Evolutionary conservation across 1,140 invertebrate genomes (phyloP).

Genomic region (Drosophila rhopaloa): DNA sequence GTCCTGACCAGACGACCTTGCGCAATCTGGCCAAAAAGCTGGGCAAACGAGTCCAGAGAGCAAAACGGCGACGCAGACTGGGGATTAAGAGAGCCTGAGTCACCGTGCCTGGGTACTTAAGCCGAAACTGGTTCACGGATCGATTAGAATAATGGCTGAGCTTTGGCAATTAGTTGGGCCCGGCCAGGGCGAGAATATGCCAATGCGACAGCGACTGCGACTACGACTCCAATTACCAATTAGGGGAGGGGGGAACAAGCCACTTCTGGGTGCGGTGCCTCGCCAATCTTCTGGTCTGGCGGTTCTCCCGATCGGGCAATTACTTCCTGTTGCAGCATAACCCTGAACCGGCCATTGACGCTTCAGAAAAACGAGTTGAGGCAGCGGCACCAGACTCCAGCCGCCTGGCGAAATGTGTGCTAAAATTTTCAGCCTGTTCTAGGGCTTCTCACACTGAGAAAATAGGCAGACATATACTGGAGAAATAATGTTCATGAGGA

Average conservation of each 20-base stretch:
- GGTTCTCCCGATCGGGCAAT: constrained; percentile 33
- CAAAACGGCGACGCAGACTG: not conserved
- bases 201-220: constrained; percentile 2
- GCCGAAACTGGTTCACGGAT: constrained; percentile 71
- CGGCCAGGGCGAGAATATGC: constrained; percentile 32
- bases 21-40: constrained; percentile 64
- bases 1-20: constrained; percentile 81
- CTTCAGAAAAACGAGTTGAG: constrained; percentile 15
- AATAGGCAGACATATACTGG: not conserved
- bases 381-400: constrained; percentile 3
- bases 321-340: constrained; percentile 72
- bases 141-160: constrained; percentile 68
- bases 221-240: constrained; percentile 37
- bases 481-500: too few relatives aligned
- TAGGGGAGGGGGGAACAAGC: not conserved
- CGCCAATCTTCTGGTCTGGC: constrained; percentile 15
- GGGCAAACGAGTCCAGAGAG: constrained; percentile 50
- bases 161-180: constrained; percentile 47
- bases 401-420: constrained; percentile 12
- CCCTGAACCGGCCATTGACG: constrained; percentile 69
- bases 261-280: constrained; percentile 29
- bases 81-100: constrained; percentile 38
- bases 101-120: constrained; percentile 34
- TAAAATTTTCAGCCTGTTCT: constrained; percentile 10
- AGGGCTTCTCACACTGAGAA: constrained; percentile 25